Conservation (phyloP, 2,888 invertebrate species). For the Euzetes globulus region DNA sequence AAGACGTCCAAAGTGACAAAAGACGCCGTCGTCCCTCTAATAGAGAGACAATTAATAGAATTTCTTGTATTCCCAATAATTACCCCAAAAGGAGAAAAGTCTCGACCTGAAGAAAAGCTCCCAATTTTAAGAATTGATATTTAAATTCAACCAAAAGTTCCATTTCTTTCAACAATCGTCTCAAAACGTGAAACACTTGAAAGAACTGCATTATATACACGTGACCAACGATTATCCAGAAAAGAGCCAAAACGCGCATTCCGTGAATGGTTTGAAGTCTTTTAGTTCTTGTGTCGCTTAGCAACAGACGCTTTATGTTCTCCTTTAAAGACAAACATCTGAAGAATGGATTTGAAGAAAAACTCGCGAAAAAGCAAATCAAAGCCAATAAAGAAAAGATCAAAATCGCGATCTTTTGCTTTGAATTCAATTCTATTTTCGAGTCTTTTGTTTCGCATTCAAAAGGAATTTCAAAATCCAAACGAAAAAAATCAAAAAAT, state of each 20-base stretch:
- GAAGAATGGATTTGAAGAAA: no score
- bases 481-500: no score
- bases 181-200: neutral
- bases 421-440: no score
- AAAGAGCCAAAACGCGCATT: conserved; percentile 6
- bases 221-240: conserved; percentile 24
- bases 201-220: conserved; percentile 24
- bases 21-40: conserved; percentile 4
- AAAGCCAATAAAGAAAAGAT: no score
- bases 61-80: no score
- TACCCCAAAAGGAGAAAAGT: conserved; percentile 29
- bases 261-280: conserved; percentile 14
- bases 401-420: no score
- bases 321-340: no score
- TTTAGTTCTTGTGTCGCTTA: neutral
- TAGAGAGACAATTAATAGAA: neutral
- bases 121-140: conserved; percentile 8
- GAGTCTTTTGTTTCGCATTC: no score
- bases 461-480: no score
- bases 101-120: conserved; percentile 12
- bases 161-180: conserved; percentile 8
- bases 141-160: neutral
- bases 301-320: no score
- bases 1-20: neutral
- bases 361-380: no score